These are phyloP conservation scores for Martes martes DNA, from an alignment of 2,113 vertebrate species.

Conservation along the genomic window DNA sequence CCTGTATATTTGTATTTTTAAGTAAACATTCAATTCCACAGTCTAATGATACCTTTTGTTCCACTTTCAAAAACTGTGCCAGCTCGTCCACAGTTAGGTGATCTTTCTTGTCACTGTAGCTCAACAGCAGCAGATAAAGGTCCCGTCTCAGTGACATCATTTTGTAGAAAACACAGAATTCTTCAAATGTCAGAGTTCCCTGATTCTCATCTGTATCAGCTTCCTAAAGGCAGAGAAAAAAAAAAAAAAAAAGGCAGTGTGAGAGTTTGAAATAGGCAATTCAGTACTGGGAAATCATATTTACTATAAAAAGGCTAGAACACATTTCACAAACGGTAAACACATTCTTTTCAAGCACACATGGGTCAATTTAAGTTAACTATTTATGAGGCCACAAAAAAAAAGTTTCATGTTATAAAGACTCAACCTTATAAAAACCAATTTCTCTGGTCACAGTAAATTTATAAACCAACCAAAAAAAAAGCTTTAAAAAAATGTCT, in stretches of 20 bases:
- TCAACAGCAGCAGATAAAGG: slow-evolving; percentile 93
- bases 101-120: slow-evolving; percentile 96
- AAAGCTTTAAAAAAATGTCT: background rate
- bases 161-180: slow-evolving; percentile 98
- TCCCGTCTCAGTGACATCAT: slow-evolving; percentile 98
- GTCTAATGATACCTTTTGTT: slow-evolving; percentile 90
- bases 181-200: slow-evolving; percentile 95
- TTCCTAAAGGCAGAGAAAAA: slow-evolving; percentile 84
- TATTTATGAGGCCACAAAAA: background rate
- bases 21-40: background rate
- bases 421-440: background rate
- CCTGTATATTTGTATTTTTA: background rate
- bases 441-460: background rate
- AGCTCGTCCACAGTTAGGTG: slow-evolving; percentile 93
- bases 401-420: background rate
- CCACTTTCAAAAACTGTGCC: slow-evolving; percentile 90
- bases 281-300: background rate
- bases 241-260: background rate
- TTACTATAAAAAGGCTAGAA: background rate
- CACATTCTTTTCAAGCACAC: background rate
- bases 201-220: slow-evolving; percentile 98
- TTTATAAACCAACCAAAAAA: slow-evolving; percentile 36
- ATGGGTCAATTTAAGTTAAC: background rate
- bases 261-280: background rate
- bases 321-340: background rate